Percentiles rank a stretch among this genome's conserved stretches.
phyloP scores from a whole-genome alignment of 2,888 invertebrate species.

The Blomia tropicalis region DNA sequence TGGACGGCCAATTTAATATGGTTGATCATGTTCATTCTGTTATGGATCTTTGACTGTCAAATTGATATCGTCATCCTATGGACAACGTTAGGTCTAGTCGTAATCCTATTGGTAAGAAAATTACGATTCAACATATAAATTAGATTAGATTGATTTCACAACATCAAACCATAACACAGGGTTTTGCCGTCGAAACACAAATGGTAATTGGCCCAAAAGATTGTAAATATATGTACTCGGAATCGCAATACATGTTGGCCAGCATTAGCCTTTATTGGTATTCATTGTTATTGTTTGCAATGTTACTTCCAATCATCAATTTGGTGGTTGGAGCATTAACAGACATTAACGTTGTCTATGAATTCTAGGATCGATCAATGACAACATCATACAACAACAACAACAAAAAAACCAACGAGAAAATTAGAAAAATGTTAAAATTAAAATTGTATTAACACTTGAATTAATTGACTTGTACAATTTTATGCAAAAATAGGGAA shows the following conservation, averaged over 20 bases:
- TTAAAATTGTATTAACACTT: too few species aligned
- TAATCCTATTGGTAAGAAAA: background rate
- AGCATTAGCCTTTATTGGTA: background rate
- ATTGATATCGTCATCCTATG: background rate
- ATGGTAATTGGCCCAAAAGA: background rate
- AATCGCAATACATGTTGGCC: background rate
- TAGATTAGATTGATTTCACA: background rate
- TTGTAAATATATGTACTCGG: background rate
- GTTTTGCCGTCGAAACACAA: background rate
- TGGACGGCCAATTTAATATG: background rate
- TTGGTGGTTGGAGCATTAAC: too few species aligned
- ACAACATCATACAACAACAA: too few species aligned
- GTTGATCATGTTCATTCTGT: background rate
- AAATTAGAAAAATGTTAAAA: too few species aligned
- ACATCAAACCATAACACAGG: background rate
- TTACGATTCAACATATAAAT: background rate
- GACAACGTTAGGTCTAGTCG: conserved; percentile 1
- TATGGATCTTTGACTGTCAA: background rate
- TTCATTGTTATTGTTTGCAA: background rate
- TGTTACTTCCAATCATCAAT: background rate
- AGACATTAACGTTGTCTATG: too few species aligned
- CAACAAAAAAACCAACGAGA: too few species aligned
- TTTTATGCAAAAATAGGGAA: too few species aligned
- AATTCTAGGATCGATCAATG: too few species aligned
- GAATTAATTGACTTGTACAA: too few species aligned